phyloP scores from a whole-genome alignment of 2,797 vertebrate genomes.

The Pangasius larnaudii region DNA sequence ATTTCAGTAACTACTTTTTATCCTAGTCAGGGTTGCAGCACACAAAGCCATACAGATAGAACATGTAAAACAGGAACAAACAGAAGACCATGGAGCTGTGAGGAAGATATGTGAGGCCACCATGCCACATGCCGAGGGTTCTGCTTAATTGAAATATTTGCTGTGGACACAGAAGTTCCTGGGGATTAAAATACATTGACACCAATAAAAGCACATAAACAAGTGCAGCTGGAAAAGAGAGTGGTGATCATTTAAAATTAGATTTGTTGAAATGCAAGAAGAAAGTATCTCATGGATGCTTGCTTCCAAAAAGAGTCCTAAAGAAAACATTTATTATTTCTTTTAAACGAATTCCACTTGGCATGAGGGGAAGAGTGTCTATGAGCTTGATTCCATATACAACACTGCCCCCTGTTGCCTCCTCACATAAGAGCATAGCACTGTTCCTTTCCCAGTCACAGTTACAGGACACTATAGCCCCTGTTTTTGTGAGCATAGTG shows the following conservation, averaged over 20 bases:
- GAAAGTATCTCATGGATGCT: neutral
- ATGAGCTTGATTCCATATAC: constrained; percentile 38
- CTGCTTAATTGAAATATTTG: constrained; percentile 1
- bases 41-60: neutral
- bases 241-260: neutral
- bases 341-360: constrained; percentile 14
- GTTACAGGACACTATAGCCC: neutral
- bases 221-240: constrained; percentile 6
- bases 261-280: neutral
- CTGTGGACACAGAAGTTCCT: neutral
- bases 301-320: neutral
- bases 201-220: neutral
- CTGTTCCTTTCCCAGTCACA: neutral
- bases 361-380: neutral
- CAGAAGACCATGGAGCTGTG: neutral
- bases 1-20: neutral
- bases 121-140: neutral
- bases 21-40: neutral
- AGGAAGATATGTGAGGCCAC: neutral
- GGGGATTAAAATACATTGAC: neutral
- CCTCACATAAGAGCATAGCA: neutral
- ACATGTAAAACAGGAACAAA: neutral
- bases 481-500: neutral
- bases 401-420: constrained; percentile 65
- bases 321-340: constrained; percentile 22